Percentiles rank a stretch among this genome's conserved stretches.
Conservation (phyloP, 2,113 vertebrate genomes). For the Apteryx owenii region DNA sequence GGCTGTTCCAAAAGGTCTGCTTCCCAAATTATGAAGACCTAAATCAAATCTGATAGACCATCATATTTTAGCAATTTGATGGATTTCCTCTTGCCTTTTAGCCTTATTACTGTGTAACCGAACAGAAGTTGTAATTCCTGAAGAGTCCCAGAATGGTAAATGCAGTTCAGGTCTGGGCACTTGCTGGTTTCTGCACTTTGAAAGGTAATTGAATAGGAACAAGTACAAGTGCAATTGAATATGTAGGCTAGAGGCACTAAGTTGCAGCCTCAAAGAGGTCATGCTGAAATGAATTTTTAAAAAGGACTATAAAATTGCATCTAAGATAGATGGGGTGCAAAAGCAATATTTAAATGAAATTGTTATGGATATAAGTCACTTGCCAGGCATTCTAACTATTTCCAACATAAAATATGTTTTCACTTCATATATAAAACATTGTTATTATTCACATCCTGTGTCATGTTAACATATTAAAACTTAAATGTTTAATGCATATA, state of each 20-base stretch:
- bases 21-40: slow-evolving; percentile 50
- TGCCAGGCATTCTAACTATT: slow-evolving; percentile 83
- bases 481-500: slow-evolving; percentile 88
- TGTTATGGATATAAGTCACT: slow-evolving; percentile 88
- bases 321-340: slow-evolving; percentile 90
- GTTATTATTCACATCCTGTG: slow-evolving; percentile 85
- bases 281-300: slow-evolving; percentile 92
- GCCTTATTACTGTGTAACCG: slow-evolving; percentile 51
- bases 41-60: slow-evolving; percentile 52
- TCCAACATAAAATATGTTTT: slow-evolving; percentile 87
- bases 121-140: slow-evolving; percentile 76
- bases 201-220: slow-evolving; percentile 92
- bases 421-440: slow-evolving; percentile 87
- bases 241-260: slow-evolving; percentile 86
- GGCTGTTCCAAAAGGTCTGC: slow-evolving; percentile 29
- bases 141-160: slow-evolving; percentile 77
- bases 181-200: slow-evolving; percentile 76
- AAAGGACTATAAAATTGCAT: slow-evolving; percentile 92
- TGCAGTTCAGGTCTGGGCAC: slow-evolving; percentile 79
- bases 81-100: slow-evolving; percentile 61
- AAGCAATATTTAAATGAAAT: slow-evolving; percentile 95
- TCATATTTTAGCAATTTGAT: slow-evolving; percentile 55
- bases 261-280: slow-evolving; percentile 88
- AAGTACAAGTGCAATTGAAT: slow-evolving; percentile 87
- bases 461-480: slow-evolving; percentile 86